phyloP scores from a whole-genome alignment of 1,140 invertebrate genomes.

The Microplitis demolitor region DNA sequence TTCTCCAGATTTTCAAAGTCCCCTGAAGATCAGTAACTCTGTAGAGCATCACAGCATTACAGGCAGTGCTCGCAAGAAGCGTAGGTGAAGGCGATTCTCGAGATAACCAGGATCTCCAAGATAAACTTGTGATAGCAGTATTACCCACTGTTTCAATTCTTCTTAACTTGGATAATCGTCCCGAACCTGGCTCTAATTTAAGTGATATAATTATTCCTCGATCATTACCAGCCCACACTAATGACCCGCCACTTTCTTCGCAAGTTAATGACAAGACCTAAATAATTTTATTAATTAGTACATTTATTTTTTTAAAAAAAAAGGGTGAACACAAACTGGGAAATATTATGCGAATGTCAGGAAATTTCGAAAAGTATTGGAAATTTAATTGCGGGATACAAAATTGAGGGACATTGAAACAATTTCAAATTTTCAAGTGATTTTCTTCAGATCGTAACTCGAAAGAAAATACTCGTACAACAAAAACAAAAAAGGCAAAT shows the following conservation, averaged over 20 bases:
- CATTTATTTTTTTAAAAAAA: neutral
- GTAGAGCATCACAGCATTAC: slow-evolving; percentile 74
- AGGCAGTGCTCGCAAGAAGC: slow-evolving; percentile 77
- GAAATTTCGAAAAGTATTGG: too few species aligned
- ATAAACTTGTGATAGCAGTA: slow-evolving; percentile 74
- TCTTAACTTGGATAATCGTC: slow-evolving; percentile 74
- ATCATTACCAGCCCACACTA: slow-evolving; percentile 85
- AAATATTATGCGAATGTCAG: too few species aligned
- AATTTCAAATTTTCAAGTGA: too few species aligned
- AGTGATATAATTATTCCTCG: slow-evolving; percentile 65
- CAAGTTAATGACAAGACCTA: slow-evolving; percentile 71
- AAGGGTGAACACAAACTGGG: too few species aligned
- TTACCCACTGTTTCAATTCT: slow-evolving; percentile 67
- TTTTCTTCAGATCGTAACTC: too few species aligned
- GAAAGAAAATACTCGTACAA: too few species aligned
- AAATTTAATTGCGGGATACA: too few species aligned
- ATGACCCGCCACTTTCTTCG: slow-evolving; percentile 70
- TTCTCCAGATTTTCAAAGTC: slow-evolving; percentile 48
- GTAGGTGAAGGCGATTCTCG: slow-evolving; percentile 77
- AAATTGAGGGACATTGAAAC: too few species aligned
- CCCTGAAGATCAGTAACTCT: slow-evolving; percentile 50
- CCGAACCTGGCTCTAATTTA: slow-evolving; percentile 68
- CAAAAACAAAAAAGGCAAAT: too few species aligned
- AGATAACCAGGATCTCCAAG: slow-evolving; percentile 82
- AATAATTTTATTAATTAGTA: slow-evolving; percentile 11